Conservation (phyloP, 2,797 vertebrate species). For the Chrosomus eos region DNA sequence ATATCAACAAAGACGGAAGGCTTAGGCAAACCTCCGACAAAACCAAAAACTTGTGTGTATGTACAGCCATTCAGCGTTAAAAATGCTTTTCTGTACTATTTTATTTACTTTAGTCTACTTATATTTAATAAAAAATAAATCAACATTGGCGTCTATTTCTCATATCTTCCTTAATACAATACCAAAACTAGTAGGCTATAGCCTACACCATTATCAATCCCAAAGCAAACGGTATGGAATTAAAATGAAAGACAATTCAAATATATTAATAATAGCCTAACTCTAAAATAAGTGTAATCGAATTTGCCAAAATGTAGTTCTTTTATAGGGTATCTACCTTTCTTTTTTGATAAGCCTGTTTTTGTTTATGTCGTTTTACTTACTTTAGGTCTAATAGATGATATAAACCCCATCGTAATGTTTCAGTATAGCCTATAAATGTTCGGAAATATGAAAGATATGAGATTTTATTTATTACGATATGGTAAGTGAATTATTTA, state of each 20-base stretch:
- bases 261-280: background rate
- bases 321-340: background rate
- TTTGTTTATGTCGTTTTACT: constrained; percentile 11
- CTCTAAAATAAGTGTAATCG: background rate
- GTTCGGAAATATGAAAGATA: background rate
- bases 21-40: background rate
- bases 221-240: background rate
- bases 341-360: background rate
- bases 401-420: background rate
- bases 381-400: background rate
- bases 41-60: background rate
- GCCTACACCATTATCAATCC: background rate
- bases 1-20: constrained; percentile 79
- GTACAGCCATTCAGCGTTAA: background rate
- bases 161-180: background rate
- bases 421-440: background rate
- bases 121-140: background rate
- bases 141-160: background rate
- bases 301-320: background rate
- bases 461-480: background rate
- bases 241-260: background rate
- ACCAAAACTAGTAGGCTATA: background rate
- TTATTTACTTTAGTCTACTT: background rate
- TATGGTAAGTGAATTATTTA: background rate
- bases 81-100: background rate